Evolutionary conservation across 2,113 vertebrate genomes (phyloP), one percentile per base, ranked within the genome.

Genomic region (Drymodes brunneopygia): DNA sequence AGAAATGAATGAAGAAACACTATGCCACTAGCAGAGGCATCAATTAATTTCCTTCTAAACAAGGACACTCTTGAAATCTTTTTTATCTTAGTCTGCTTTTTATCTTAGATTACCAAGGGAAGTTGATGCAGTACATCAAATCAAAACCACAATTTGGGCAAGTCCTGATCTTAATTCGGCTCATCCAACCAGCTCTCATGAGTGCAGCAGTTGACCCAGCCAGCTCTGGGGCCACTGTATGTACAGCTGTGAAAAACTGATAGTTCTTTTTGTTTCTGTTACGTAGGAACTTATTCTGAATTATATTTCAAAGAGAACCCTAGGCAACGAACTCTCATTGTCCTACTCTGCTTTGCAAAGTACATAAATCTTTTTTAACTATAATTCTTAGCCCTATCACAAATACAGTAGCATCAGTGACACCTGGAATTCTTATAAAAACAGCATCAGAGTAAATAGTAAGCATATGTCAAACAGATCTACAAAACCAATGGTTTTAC

Each of bases 361-460:
- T 38, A 60, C 72, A 78, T 56, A 86, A 91, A 82, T 85, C 47
- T 97, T 86, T 75, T 72, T 38, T 91, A 86, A 78, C 73, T 86
- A 64, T 90, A 88, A 86, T 93, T 94, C 91, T 91, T 50, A 95
- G 38, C 73, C 78, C 50, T 17, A 3, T 12, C 27, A 8, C 42
- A 69, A 90, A 82, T 72, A 48, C 1, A 9, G 48, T 35, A 95
- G 54, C 90, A 81, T 50, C 72, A 31, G 9, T 86, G 84, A 94
- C 74, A 88, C 87, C 50, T 92, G 84, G 64, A 94, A 93, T 67
- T 92, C 80, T 94, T 92, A 56, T 56, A 60, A 88, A 96, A 96
- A 50, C 44, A 90, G 79, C 67, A 91, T 81, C 73, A 94, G 62
- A 91, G 85, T 88, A 40, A 85, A 77, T 1, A 3, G 74, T 66